Conservation (phyloP, 1,140 invertebrate species). For the Magallana ariakensis region DNA sequence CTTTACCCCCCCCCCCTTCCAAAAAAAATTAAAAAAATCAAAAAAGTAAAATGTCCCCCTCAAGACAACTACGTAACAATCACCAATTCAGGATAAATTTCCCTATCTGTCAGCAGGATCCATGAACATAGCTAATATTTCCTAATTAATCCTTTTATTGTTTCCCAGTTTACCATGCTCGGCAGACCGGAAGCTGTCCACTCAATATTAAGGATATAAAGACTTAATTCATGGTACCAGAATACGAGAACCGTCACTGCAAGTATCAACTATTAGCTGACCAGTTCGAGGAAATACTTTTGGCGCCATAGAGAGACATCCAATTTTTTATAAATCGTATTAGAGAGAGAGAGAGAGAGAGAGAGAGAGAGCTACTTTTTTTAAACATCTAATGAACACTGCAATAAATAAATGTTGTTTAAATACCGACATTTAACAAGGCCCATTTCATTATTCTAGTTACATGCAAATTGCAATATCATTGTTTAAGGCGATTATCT, state of each 20-base stretch:
- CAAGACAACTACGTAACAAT: neutral
- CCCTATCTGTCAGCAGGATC: neutral
- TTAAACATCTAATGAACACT: too few species aligned
- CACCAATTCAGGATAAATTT: neutral
- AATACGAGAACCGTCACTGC: neutral
- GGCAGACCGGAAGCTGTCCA: neutral
- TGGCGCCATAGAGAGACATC: too few species aligned
- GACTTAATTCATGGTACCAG: neutral
- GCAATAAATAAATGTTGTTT: too few species aligned
- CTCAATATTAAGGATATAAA: neutral
- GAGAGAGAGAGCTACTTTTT: too few species aligned
- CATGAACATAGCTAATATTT: neutral
- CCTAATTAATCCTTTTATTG: neutral
- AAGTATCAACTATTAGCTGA: neutral
- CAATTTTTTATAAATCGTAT: too few species aligned
- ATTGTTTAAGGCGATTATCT: too few species aligned
- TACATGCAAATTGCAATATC: too few species aligned
- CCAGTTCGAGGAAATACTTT: neutral
- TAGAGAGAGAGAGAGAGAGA: too few species aligned
- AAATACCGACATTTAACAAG: too few species aligned
- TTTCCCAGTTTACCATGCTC: neutral
- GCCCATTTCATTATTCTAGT: too few species aligned
- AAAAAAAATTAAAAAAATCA: too few species aligned
- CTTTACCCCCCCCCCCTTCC: neutral
- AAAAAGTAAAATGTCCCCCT: too few species aligned